These are phyloP conservation scores for Drosophila pseudotalamancana DNA, from an alignment of 2,888 invertebrate genomes.

Conservation along the genomic window DNA sequence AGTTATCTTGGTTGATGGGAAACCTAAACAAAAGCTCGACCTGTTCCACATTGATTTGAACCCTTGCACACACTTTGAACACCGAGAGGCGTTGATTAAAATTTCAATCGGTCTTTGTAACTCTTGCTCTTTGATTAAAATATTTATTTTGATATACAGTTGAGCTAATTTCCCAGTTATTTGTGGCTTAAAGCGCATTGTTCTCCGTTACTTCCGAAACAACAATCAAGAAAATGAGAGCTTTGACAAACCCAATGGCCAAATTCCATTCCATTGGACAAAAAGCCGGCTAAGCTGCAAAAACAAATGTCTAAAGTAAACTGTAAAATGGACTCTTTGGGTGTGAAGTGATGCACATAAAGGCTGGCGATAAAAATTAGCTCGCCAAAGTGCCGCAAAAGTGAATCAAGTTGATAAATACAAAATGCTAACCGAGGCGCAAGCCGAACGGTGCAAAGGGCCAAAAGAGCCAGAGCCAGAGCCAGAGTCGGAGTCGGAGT, in stretches of 20 bases:
- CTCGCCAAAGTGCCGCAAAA: slow-evolving; percentile 48
- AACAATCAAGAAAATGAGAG: not conserved
- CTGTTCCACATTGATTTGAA: not conserved
- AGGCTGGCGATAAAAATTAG: slow-evolving; percentile 59
- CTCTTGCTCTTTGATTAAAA: slow-evolving; percentile 1
- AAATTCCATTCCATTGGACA: not conserved
- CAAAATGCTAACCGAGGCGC: slow-evolving; percentile 31
- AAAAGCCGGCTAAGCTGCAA: slow-evolving; percentile 42
- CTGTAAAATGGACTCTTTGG: slow-evolving; percentile 50
- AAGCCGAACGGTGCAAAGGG: slow-evolving; percentile 13
- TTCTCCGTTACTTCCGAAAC: not conserved
- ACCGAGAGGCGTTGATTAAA: slow-evolving; percentile 2
- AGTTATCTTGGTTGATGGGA: not conserved
- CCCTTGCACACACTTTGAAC: not conserved
- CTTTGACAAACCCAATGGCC: slow-evolving; percentile 2
- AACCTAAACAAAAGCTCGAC: not conserved
- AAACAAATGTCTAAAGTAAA: slow-evolving; percentile 54
- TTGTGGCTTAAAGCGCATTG: not conserved
- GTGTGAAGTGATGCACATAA: slow-evolving; percentile 63
- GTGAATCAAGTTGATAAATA: slow-evolving; percentile 61
- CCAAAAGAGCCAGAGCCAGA: too few species aligned
- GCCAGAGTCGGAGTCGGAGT: too few species aligned
- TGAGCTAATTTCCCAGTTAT: slow-evolving; percentile 3
- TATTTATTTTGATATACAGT: slow-evolving; percentile 6
- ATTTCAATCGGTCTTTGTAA: slow-evolving; percentile 5